phyloP scores from a whole-genome alignment of 2,888 invertebrate species.

The Tetheella fluctuosa region DNA sequence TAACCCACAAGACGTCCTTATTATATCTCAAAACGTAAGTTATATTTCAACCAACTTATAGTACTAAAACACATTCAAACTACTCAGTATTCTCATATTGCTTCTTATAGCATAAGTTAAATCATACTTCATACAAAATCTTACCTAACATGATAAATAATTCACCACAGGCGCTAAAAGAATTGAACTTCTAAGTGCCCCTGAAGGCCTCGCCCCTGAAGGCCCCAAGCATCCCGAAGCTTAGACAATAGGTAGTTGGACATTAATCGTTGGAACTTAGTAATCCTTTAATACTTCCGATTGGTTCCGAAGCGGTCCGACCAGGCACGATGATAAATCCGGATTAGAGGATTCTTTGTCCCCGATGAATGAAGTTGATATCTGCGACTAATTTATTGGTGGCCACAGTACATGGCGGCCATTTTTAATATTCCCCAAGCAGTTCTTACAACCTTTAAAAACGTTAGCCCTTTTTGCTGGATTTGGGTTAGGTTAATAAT shows the following conservation, averaged over 20 bases:
- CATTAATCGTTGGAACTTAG: conserved; percentile 59
- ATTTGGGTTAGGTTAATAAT: not conserved
- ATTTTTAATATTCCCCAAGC: conserved; percentile 38
- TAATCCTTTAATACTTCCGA: conserved; percentile 69
- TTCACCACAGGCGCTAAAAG: conserved; percentile 3
- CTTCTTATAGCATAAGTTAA: not conserved
- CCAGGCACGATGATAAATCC: conserved; percentile 58
- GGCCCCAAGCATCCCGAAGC: conserved; percentile 18
- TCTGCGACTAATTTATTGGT: conserved; percentile 56
- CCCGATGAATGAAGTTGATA: conserved; percentile 51
- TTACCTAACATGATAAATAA: not conserved
- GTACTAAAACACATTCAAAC: not conserved
- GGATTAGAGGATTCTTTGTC: conserved; percentile 65
- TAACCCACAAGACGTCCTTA: too few relatives aligned
- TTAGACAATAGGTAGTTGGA: conserved; percentile 44
- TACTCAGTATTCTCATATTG: not conserved
- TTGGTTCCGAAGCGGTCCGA: conserved; percentile 43
- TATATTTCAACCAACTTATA: not conserved
- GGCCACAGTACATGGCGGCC: conserved; percentile 30
- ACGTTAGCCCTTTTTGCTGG: conserved; percentile 4
- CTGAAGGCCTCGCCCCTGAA: too few relatives aligned
- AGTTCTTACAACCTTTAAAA: conserved; percentile 18
- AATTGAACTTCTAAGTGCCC: conserved; percentile 18
- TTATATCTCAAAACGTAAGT: too few relatives aligned
- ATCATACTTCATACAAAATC: not conserved